Percentiles rank a stretch among this genome's conserved stretches.
These are phyloP conservation scores for Drosophila algonquin DNA, from an alignment of 2,888 invertebrate species.

Conservation along the genomic window DNA sequence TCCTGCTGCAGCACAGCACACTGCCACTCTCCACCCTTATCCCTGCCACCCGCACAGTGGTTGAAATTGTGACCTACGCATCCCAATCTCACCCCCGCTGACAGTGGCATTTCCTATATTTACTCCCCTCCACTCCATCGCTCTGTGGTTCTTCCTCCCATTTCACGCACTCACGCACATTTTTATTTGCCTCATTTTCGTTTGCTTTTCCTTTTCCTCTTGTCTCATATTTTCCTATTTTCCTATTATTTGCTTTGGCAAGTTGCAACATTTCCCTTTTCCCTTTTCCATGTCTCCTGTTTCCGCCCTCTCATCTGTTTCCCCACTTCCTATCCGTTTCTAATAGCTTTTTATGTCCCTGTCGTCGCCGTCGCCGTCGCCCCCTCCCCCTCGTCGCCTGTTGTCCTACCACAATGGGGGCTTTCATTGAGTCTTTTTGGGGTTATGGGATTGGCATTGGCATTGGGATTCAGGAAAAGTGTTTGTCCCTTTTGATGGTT, in stretches of 20 bases:
- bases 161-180: conserved; percentile 50
- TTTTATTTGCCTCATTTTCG: conserved; percentile 41
- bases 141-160: conserved; percentile 5
- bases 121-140: conserved; percentile 29
- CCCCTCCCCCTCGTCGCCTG: not conserved
- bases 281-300: conserved; percentile 26
- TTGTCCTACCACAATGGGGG: conserved; percentile 59
- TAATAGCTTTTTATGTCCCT: conserved; percentile 68
- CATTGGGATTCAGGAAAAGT: conserved; percentile 11
- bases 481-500: conserved; percentile 16
- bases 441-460: not conserved
- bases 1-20: conserved; percentile 29
- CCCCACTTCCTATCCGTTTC: conserved; percentile 19
- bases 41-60: conserved; percentile 53
- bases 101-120: conserved; percentile 21
- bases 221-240: conserved; percentile 50
- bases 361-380: conserved; percentile 16
- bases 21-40: conserved; percentile 23
- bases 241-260: conserved; percentile 51
- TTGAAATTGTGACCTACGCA: conserved; percentile 61
- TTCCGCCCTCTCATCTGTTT: conserved; percentile 9
- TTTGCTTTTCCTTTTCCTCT: conserved; percentile 25
- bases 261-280: conserved; percentile 57
- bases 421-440: conserved; percentile 18
- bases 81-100: conserved; percentile 34